Conservation (phyloP, 1,140 invertebrate species). For the Arctopsyche grandis region DNA sequence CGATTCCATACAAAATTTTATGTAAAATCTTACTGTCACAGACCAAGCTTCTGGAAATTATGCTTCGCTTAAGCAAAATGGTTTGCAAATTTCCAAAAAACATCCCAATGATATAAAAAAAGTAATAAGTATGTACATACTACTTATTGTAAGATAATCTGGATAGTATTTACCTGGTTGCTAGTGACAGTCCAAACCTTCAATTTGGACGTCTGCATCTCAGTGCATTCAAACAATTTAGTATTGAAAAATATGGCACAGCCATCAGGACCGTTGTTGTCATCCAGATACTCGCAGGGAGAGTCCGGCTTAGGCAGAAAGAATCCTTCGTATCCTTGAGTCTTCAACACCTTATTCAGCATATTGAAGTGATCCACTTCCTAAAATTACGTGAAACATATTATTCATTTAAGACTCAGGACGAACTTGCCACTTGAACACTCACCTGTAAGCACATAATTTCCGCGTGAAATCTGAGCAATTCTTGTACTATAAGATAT, state of each 20-base stretch:
- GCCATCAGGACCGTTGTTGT: conserved; percentile 83
- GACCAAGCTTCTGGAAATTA: too few species aligned
- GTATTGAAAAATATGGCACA: conserved; percentile 80
- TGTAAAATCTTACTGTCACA: too few species aligned
- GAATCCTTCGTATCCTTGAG: conserved; percentile 75
- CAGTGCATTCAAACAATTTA: conserved; percentile 71
- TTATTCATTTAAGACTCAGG: background rate
- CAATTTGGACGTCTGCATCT: conserved; percentile 71
- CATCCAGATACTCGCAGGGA: conserved; percentile 77
- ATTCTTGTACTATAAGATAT: conserved; percentile 78
- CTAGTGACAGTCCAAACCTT: conserved; percentile 76
- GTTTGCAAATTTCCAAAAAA: too few species aligned
- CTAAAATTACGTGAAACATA: conserved; percentile 58
- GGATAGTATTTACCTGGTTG: too few species aligned
- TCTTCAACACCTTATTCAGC: conserved; percentile 69
- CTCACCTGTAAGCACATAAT: conserved; percentile 78
- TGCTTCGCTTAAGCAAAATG: too few species aligned
- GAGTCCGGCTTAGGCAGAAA: conserved; percentile 85
- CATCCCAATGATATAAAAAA: too few species aligned
- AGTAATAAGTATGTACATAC: too few species aligned
- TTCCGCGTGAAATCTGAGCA: conserved; percentile 75
- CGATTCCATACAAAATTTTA: too few species aligned
- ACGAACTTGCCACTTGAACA: background rate
- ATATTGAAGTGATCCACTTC: conserved; percentile 84
- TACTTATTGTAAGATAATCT: too few species aligned